phyloP scores from a whole-genome alignment of 2,113 vertebrate genomes.

The Tautogolabrus adspersus region DNA sequence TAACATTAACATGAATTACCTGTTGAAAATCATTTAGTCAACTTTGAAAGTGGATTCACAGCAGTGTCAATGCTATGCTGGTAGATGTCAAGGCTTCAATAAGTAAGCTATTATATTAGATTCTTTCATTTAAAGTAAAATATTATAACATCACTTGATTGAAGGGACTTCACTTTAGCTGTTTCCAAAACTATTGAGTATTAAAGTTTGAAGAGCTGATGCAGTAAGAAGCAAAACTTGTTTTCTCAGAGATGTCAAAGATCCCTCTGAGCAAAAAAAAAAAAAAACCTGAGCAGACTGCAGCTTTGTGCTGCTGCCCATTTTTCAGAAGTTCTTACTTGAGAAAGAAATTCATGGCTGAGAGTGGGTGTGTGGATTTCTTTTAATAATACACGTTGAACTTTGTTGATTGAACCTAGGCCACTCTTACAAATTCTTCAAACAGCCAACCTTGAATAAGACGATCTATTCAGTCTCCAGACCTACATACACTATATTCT shows the following conservation, averaged over 20 bases:
- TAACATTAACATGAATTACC: neutral
- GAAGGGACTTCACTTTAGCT: neutral
- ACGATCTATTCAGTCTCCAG: neutral
- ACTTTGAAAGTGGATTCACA: too few relatives aligned
- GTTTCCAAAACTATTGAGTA: neutral
- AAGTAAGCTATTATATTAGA: too few relatives aligned
- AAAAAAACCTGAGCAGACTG: neutral
- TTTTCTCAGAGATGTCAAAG: conserved; percentile 19
- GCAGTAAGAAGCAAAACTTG: neutral
- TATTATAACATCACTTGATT: neutral
- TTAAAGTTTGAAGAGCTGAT: neutral
- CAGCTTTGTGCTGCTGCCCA: neutral
- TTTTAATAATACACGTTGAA: conserved; percentile 28
- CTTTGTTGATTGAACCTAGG: conserved; percentile 2
- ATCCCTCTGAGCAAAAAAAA: neutral
- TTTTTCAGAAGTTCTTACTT: conserved; percentile 11
- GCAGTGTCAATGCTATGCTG: too few relatives aligned
- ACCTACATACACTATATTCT: conserved; percentile 1
- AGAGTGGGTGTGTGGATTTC: conserved; percentile 19
- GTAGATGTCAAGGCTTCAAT: too few relatives aligned
- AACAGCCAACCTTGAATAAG: neutral
- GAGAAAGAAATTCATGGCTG: conserved; percentile 2
- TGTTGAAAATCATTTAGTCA: neutral
- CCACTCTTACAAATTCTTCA: conserved; percentile 6
- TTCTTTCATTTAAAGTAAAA: neutral